Base-by-base conservation (phyloP, 2,797 vertebrate genomes). In the Sebastes aleutianus region DNA sequence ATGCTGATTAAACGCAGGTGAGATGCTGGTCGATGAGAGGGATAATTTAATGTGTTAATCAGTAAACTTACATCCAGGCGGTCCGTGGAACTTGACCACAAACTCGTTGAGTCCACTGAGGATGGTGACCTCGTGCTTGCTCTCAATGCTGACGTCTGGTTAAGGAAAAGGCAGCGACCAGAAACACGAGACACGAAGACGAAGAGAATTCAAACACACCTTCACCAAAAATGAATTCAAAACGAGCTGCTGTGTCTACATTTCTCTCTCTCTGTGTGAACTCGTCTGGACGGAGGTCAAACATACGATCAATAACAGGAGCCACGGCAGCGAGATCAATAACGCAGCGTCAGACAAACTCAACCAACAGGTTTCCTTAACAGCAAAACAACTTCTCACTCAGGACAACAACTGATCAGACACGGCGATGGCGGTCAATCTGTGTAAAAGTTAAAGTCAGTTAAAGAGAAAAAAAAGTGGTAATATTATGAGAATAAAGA, bases 1-100 rank as follows among this genome's bases (percentile, higher is more conserved):
- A 24, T 54, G 50, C 5, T 20, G 24, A 59, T 20, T 53, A 20
- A 8, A 56, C 14, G 8, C 3, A 56, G 12, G 13, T 59, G 36
- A 66, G 24, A 79, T 32, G 8, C 11, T 65, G 36, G 1, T 31
- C 10, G 9, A 11, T 3, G 22, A 34, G 18, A 56, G 3, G 8
- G 12, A 70, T 7, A 36, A 32, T 54, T 11, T 11, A 65, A 39
- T 70, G 47, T 43, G 5, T 68, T 70, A 58, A 56, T 64, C 9
- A 13, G 32, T 13, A 4, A n/a, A 10, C 98, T 97, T 96, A 99
- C 98, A 97, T 97, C 96, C 98, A 93, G 97, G 97, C 86, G 98
- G 98, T 95, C 98, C 98, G 29, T 98, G 98, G 91, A 99, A 99
- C 93, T 99, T 99, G 76, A 99, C 98, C 77, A 99, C 97, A 86